phyloP scores from a whole-genome alignment of 2,888 invertebrate species.

The Bursaphelenchus okinawaensis region DNA sequence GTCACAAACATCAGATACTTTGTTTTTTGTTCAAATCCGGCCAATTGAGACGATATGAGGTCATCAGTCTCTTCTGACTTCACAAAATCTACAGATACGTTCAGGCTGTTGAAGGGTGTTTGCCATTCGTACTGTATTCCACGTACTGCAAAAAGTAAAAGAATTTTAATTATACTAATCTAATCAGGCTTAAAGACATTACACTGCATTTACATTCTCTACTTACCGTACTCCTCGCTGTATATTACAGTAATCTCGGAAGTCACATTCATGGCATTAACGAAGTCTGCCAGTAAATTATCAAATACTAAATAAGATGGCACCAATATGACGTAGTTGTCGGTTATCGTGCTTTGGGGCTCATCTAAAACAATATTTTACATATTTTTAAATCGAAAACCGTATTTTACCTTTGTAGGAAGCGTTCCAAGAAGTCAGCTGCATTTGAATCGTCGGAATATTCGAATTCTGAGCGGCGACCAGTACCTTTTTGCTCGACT shows the following conservation, averaged over 20 bases:
- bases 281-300: conserved; percentile 71
- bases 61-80: conserved; percentile 16
- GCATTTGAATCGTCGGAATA: conserved; percentile 28
- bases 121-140: conserved; percentile 34
- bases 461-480: conserved; percentile 10
- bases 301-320: conserved; percentile 43
- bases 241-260: conserved; percentile 80
- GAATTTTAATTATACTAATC: neutral
- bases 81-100: conserved; percentile 29
- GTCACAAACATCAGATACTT: conserved; percentile 40
- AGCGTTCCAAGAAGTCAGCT: conserved; percentile 23
- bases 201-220: neutral
- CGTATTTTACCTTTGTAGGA: conserved; percentile 7
- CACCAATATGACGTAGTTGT: conserved; percentile 42
- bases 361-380: neutral
- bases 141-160: conserved; percentile 14
- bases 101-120: conserved; percentile 30
- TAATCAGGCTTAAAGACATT: neutral
- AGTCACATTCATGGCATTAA: conserved; percentile 76
- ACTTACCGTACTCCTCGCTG: conserved; percentile 75
- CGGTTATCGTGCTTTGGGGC: conserved; percentile 14
- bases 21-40: neutral
- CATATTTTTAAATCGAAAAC: neutral
- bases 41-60: conserved; percentile 6
- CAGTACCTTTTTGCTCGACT: conserved; percentile 11